Conservation (phyloP, 2,113 vertebrate species). For the Campylorhamphus procurvoides region DNA sequence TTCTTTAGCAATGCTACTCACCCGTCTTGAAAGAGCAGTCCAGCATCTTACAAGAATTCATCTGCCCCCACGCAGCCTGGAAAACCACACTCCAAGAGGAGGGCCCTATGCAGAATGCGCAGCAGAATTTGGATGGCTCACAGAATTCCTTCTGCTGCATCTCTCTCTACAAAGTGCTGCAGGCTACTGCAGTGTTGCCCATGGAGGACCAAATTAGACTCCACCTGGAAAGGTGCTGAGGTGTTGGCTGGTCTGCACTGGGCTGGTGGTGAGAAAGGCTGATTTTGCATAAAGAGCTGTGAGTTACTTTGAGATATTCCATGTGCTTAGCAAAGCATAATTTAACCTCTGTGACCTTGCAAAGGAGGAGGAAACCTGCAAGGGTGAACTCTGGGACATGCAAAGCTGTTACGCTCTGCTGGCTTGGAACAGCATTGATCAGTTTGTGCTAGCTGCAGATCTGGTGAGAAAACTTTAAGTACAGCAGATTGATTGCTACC, state of each 20-base stretch:
- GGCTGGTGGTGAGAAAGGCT: not conserved
- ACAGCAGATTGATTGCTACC: conserved; percentile 51
- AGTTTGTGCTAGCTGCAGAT: conserved; percentile 33
- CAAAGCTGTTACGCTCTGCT: not conserved
- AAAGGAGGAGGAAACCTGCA: not conserved
- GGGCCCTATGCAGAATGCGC: not conserved
- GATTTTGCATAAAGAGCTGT: not conserved
- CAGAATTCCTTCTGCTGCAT: not conserved
- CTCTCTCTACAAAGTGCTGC: not conserved
- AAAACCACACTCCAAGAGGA: not conserved
- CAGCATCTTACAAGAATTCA: not conserved
- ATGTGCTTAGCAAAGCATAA: not conserved
- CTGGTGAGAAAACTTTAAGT: conserved; percentile 45
- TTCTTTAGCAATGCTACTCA: not conserved
- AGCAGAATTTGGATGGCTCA: not conserved
- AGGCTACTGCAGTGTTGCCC: not conserved
- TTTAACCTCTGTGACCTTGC: not conserved
- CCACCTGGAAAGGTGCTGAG: not conserved
- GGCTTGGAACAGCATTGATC: conserved; percentile 52
- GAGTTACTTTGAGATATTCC: not conserved
- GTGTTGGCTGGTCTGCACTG: not conserved
- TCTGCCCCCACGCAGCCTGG: not conserved
- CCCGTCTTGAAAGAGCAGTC: not conserved
- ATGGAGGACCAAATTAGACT: not conserved
- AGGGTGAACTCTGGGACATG: not conserved